Conservation (phyloP, 1,140 invertebrate genomes). For the Drosophila pruinosa region DNA sequence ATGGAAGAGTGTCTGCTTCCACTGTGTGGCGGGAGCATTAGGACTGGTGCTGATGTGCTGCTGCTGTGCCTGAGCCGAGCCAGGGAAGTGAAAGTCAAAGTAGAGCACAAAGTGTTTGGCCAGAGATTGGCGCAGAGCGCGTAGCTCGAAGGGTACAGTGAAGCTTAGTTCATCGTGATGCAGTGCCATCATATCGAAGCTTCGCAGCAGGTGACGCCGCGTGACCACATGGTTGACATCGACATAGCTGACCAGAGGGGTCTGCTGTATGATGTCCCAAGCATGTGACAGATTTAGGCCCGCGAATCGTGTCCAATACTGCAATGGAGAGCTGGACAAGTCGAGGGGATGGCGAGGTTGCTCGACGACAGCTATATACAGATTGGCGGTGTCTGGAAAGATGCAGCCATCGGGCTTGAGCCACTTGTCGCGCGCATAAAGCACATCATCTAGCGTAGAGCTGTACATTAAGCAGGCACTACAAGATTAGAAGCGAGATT, state of each 20-base stretch:
- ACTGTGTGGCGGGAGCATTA: constrained; percentile 18
- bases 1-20: constrained; percentile 43
- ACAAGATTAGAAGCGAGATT: not conserved
- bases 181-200: constrained; percentile 23
- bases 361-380: constrained; percentile 23
- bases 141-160: constrained; percentile 10
- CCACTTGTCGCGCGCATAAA: constrained; percentile 41
- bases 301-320: constrained; percentile 12
- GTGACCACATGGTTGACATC: constrained; percentile 1
- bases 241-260: not conserved
- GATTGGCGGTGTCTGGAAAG: constrained; percentile 21
- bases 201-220: constrained; percentile 16
- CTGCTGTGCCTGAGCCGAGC: not conserved
- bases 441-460: constrained; percentile 20
- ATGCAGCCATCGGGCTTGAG: constrained; percentile 36
- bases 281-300: constrained; percentile 27
- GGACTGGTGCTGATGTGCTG: constrained; percentile 15
- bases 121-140: constrained; percentile 1
- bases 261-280: not conserved
- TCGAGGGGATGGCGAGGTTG: not conserved
- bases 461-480: constrained; percentile 47
- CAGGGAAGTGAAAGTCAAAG: constrained; percentile 32
- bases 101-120: constrained; percentile 31
- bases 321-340: not conserved
- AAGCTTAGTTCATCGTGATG: constrained; percentile 24